phyloP scores from a whole-genome alignment of 2,797 vertebrate species.

The Babyrousa celebensis region DNA sequence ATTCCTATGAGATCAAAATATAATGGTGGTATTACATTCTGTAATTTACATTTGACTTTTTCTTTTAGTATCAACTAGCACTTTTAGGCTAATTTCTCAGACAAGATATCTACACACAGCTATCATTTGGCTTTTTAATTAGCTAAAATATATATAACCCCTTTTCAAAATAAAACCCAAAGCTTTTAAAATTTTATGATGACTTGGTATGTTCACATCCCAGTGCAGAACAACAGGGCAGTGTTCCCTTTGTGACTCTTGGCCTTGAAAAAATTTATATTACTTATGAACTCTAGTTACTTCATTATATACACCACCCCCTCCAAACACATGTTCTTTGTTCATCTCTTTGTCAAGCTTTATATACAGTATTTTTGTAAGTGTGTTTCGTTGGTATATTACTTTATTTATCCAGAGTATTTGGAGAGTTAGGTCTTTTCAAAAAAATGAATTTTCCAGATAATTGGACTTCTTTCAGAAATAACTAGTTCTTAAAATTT shows the following conservation, averaged over 20 bases:
- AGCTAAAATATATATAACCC: background rate
- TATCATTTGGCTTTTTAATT: background rate
- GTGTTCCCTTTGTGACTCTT: background rate
- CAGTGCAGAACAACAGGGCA: background rate
- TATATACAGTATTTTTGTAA: background rate
- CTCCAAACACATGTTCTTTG: background rate
- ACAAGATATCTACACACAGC: background rate
- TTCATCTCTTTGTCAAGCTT: background rate
- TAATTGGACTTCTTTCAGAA: background rate
- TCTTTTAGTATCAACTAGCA: background rate
- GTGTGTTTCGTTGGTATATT: background rate
- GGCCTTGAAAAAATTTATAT: background rate
- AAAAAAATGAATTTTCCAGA: background rate
- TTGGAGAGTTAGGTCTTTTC: background rate
- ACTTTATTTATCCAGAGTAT: background rate
- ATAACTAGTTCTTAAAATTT: background rate
- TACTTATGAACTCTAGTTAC: background rate
- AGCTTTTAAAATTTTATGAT: background rate
- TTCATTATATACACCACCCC: background rate
- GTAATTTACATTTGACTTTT: background rate
- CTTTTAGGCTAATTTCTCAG: background rate
- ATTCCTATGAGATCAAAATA: background rate
- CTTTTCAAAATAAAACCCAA: slow-evolving; percentile 3
- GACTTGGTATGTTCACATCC: background rate
- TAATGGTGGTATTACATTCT: background rate